These are phyloP conservation scores for Apotomis betuletana DNA, from an alignment of 2,888 invertebrate genomes.

Conservation along the genomic window DNA sequence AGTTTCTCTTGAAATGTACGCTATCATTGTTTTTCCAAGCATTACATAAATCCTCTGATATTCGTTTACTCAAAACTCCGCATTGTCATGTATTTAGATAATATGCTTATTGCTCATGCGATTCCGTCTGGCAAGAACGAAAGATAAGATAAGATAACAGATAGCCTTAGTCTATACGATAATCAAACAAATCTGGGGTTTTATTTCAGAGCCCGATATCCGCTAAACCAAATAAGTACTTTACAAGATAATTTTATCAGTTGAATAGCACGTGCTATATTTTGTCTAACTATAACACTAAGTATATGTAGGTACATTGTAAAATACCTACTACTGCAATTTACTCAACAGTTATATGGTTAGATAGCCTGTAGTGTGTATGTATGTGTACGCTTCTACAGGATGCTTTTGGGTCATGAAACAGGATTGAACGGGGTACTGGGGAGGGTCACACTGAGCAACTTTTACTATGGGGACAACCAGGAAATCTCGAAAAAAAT, in stretches of 20 bases:
- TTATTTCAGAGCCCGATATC: conserved; percentile 46
- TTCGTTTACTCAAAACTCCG: conserved; percentile 19
- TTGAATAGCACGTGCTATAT: conserved; percentile 44
- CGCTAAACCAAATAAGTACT: conserved; percentile 54
- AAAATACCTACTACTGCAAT: not conserved
- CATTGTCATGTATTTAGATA: conserved; percentile 23
- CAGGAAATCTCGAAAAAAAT: too few species aligned
- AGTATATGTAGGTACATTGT: not conserved
- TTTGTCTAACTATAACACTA: not conserved
- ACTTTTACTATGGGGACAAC: too few species aligned
- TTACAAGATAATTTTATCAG: conserved; percentile 44
- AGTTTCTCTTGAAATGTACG: not conserved
- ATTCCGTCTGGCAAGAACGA: conserved; percentile 25
- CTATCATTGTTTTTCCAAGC: conserved; percentile 12
- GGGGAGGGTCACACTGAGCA: too few species aligned
- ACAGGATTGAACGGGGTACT: too few species aligned
- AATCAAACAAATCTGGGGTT: conserved; percentile 26
- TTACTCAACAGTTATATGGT: too few species aligned
- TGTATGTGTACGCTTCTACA: too few species aligned
- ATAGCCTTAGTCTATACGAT: conserved; percentile 28
- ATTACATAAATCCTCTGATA: conserved; percentile 7
- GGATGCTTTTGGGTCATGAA: too few species aligned
- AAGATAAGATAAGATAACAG: conserved; percentile 37
- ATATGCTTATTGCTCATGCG: conserved; percentile 29
- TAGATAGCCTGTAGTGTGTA: too few species aligned